Base-by-base conservation (phyloP, 2,797 vertebrate species). In the Periophthalmus magnuspinnatus region DNA sequence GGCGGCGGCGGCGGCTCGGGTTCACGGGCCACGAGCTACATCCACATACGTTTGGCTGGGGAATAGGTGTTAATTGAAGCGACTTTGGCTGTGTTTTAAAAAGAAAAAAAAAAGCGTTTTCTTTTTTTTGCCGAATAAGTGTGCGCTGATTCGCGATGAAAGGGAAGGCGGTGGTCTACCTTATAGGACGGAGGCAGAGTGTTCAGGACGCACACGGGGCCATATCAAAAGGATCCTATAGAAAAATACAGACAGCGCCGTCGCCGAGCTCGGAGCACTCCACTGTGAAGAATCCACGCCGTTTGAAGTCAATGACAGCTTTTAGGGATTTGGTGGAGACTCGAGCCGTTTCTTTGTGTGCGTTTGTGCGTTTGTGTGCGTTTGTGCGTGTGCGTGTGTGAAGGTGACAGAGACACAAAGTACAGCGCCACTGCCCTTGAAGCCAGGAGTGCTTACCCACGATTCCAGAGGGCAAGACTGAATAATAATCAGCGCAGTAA, bases 301-400 rank as follows among this genome's bases (percentile, higher is more conserved):
- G 84, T 89, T 89, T 90, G 89, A 90, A 86, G 90, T 87, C 86
- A 88, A 81, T 88, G 87, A 86, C 87, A 85, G 88, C 87, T 90
- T 91, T 90, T 86, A 86, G 83, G 89, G 88, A 90, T 89, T 89
- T 88, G 79, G 77, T 82, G 70, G 70, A 80, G 83, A 83, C 79
- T 86, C 58, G 68, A 86, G 81, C 72, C 65, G 69, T 80, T 76
- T 86, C 77, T 80, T 58, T 84, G 78, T 76, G 83, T 80, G 83
- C 76, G 75, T 24, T 14, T 65, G 60, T 11, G 38, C 41, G 38
- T 22, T 67, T 33, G 58, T 69, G 71, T 65, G 59, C 65, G 58
- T 55, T 36, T 72, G 64, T 52, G 69, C 50, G 57, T 65, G 61
- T 61, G 34, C 62, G 56, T 48, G 32, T 70, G 21, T 86, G 83